Base-by-base conservation (phyloP, 2,888 invertebrate species). In the Amphiduros pacificus region DNA sequence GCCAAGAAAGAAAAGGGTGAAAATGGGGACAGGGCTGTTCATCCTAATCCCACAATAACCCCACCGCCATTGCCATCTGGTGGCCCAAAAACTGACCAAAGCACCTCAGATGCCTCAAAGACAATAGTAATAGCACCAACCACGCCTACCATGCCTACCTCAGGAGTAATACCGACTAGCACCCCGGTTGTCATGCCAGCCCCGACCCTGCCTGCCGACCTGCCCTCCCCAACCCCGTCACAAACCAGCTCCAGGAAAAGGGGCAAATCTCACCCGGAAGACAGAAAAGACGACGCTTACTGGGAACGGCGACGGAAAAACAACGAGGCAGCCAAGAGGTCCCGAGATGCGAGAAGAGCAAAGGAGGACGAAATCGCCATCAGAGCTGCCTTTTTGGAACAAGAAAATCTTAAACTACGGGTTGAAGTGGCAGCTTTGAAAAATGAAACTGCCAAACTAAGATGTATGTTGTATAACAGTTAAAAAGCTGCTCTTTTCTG, bases 291-390 rank as follows among this genome's bases (percentile, higher is more conserved):
- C 77, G 90, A 91, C 1, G 88, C 90, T 0, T 96, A 97, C 78
- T 90, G 90, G 85, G 93, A 92, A 73, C 88, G 94, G 60, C 84
- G 96, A 6, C 87, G 91, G 68, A 92, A 93, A 77, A 97, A 97
- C 81, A 97, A 97, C 79, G 92, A 90, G 66, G 96, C 97, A 0
- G 97, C 96, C 0, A 97, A 97, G 82, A 87, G 94, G 71, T 95
- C 94, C 0, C 86, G 97, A 2, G 95, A 97, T 74, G 89, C 93
- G 0, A 86, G 96, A 62, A 87, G 93, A 72, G 88, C 91, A 49
- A 91, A 95, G 73, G 96, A 97, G 79, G 93, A 95, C 70, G 92
- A 94, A 72, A 89, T 95, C 55, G 93, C 94, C 0, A 90, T 95
- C 49, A 86, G 93, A 62, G 92, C 93, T 0, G 90, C 92, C 0